Evolutionary conservation across 1,140 invertebrate genomes (phyloP), one percentile per base, ranked within the genome.

Genomic region (Aphelinus certus): DNA sequence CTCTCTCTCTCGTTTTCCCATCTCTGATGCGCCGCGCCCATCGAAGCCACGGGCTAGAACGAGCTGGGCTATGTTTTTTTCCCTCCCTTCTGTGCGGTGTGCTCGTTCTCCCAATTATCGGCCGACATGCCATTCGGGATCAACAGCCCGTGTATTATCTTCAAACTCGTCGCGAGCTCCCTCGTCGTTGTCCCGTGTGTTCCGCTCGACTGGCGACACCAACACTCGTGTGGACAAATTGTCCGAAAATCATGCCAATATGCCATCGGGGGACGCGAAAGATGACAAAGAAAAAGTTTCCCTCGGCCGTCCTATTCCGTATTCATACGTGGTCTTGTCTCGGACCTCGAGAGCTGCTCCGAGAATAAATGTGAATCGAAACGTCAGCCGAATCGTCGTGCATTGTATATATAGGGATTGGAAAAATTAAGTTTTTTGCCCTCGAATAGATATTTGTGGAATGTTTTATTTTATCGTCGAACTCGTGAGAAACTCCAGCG

Each of bases 61-160:
- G 45, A 55, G 57, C 43, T 4, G 51, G 51, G 26, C 55, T 66
- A 5, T 55, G 10, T 51, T 42, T 60, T 61, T 70, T 70, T 70
- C 10, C 43, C 47, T 53, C 55, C 42, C 42, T 48, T 63, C n/a
- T 63, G 53, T 3, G 47, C 45, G 58, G 60, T 3, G 9, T 6
- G 5, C 43, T 69, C 53, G 43, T 58, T 56, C 53, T 75, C 42
- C 68, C 74, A 75, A 75, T 75, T 75, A 75, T 75, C 56, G 74
- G 53, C 60, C 70, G 61, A 70, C 61, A 70, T 57, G 55, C 68
- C 56, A 71, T 75, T 75, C 68, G 10, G n/a, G 62, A 66, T 71
- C 74, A 75, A 75, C 74, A 71, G 56, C n/a, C 67, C 68, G 74
- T 75, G 62, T 26, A 26, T 71, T 71, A 75, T 71, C 68, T 71